Percentiles rank a stretch among this genome's conserved stretches.
Evolutionary conservation across 2,888 invertebrate species (phyloP).

Genomic region (Malthinus flaveolus): DNA sequence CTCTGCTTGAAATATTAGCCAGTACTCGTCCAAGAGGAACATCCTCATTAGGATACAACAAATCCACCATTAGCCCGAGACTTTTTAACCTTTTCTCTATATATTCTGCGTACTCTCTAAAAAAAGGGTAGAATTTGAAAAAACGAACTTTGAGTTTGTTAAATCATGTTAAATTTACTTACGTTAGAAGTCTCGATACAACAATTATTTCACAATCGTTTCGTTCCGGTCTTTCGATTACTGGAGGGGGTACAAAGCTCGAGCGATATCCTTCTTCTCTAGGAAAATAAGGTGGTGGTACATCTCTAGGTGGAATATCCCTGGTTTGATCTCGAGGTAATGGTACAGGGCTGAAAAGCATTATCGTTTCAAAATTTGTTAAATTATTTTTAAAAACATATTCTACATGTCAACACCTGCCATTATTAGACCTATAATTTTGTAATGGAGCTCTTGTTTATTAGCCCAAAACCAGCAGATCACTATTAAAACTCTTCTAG

Average conservation of each 20-base stretch:
- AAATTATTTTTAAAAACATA: no score
- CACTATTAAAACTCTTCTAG: no score
- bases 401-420: no score
- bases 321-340: no score
- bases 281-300: constrained; percentile 38
- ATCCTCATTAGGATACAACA: constrained; percentile 90
- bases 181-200: constrained; percentile 80
- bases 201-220: constrained; percentile 93
- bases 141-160: not conserved
- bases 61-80: constrained; percentile 78
- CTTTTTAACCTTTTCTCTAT: constrained; percentile 81
- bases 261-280: constrained; percentile 47
- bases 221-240: constrained; percentile 58
- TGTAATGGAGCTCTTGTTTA: no score
- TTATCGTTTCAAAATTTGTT: no score
- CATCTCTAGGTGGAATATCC: not conserved
- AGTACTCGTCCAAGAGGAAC: constrained; percentile 78
- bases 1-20: constrained; percentile 86
- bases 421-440: no score
- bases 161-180: constrained; percentile 51
- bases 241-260: constrained; percentile 45
- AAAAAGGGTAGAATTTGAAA: constrained; percentile 23
- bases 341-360: no score
- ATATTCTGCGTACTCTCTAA: constrained; percentile 83
- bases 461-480: no score